Conservation (phyloP, 1,140 invertebrate species). For the Latrodectus geometricus region DNA sequence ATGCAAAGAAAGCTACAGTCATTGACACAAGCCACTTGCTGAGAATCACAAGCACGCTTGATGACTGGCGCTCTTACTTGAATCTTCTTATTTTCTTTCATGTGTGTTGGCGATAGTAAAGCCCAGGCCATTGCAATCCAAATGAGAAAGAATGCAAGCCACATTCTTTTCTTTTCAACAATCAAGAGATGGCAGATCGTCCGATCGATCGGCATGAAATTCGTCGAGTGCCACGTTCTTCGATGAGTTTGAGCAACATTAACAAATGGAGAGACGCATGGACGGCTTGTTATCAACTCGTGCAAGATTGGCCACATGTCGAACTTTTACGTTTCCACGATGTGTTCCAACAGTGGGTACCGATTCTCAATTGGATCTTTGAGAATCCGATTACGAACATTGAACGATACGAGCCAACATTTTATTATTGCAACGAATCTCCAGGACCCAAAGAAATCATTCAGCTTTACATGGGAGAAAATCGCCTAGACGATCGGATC, state of each 20-base stretch:
- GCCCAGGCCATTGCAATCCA: too few species aligned
- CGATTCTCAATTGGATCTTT: conserved; percentile 11
- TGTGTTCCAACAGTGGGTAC: background rate
- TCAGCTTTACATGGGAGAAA: background rate
- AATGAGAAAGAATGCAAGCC: background rate
- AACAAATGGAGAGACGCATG: too few species aligned
- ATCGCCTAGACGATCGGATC: background rate
- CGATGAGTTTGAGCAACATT: too few species aligned
- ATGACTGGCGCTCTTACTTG: background rate
- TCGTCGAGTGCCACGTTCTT: too few species aligned
- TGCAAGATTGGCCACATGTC: too few species aligned
- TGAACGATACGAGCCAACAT: background rate
- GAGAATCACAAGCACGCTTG: background rate
- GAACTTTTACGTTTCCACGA: background rate
- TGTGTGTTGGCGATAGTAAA: too few species aligned
- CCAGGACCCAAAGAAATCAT: conserved; percentile 20
- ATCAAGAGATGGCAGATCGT: too few species aligned
- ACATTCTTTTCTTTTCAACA: too few species aligned
- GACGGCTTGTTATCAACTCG: background rate
- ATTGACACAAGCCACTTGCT: background rate
- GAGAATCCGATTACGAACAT: conserved; percentile 11
- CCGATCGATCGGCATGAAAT: too few species aligned
- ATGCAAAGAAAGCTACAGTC: conserved; percentile 34
- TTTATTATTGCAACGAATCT: conserved; percentile 18
- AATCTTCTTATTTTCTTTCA: too few species aligned